A percentile compares a stretch with the other conserved stretches of the same genome.
These are phyloP conservation scores for Onchidella celtica DNA, from an alignment of 2,888 invertebrate genomes.

Conservation along the genomic window DNA sequence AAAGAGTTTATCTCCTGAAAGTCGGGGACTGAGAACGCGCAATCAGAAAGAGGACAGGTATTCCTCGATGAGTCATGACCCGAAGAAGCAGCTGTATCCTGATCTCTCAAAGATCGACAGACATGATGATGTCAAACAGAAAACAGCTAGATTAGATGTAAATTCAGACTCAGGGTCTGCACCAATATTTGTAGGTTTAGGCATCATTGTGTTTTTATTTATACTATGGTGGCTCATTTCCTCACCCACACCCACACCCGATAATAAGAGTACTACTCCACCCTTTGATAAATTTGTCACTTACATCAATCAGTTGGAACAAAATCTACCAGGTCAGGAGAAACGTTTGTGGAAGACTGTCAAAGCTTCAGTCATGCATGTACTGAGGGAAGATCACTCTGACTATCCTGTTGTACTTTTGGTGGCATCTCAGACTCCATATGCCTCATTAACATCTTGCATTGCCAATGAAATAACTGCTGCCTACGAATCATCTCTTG, in stretches of 20 bases:
- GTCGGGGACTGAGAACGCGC: too few species aligned
- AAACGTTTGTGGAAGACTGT: conserved; percentile 64
- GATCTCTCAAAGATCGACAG: too few species aligned
- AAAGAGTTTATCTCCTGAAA: too few species aligned
- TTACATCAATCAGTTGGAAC: background rate
- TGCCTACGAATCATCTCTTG: conserved; percentile 49
- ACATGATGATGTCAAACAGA: too few species aligned
- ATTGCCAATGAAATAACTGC: conserved; percentile 59
- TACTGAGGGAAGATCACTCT: conserved; percentile 58
- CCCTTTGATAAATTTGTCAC: conserved; percentile 17
- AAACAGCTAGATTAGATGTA: too few species aligned
- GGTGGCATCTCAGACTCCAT: conserved; percentile 57
- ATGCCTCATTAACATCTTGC: conserved; percentile 54
- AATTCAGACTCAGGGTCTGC: too few species aligned
- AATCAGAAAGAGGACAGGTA: too few species aligned
- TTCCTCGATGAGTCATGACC: too few species aligned
- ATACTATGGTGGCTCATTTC: too few species aligned
- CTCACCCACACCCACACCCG: background rate
- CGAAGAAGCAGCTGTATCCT: too few species aligned
- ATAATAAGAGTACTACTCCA: background rate
- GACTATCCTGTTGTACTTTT: conserved; percentile 66
- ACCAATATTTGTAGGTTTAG: too few species aligned
- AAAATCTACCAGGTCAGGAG: conserved; percentile 59
- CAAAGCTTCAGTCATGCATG: conserved; percentile 56
- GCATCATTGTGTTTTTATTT: too few species aligned